Conservation (phyloP, 2,888 invertebrate genomes). For the Orthosia gothica region DNA sequence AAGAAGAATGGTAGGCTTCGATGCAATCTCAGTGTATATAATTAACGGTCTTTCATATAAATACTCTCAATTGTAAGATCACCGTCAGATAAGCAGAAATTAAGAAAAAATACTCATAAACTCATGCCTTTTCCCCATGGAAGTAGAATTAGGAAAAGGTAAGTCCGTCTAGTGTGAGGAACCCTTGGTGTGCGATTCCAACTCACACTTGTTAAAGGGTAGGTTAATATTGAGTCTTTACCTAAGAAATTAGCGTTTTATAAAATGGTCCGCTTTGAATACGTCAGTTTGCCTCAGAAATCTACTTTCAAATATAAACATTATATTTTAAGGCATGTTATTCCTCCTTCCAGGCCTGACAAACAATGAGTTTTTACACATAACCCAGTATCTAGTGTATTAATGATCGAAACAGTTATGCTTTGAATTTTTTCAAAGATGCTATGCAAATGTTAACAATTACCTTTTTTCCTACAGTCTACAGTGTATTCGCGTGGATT, state of each 20-base stretch:
- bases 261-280: too few species aligned
- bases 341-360: too few species aligned
- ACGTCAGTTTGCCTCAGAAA: too few species aligned
- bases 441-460: constrained; percentile 88
- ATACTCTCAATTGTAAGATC: not conserved
- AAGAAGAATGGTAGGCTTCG: not conserved
- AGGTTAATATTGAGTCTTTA: too few species aligned
- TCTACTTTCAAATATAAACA: too few species aligned
- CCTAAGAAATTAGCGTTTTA: too few species aligned
- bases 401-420: constrained; percentile 69
- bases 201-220: not conserved
- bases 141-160: too few species aligned
- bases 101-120: not conserved
- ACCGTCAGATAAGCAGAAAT: not conserved
- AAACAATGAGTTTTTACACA: not conserved
- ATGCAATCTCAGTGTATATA: not conserved
- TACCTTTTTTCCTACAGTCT: constrained; percentile 92
- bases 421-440: constrained; percentile 87
- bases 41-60: too few species aligned
- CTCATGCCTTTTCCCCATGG: too few species aligned
- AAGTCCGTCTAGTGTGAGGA: not conserved
- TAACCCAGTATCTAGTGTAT: constrained; percentile 1
- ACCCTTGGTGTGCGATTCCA: not conserved
- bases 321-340: too few species aligned
- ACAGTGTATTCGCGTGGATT: constrained; percentile 89